Percentiles rank a stretch among this genome's conserved stretches.
Evolutionary conservation across 1,140 invertebrate species (phyloP).

Genomic region (Bombus confusus): DNA sequence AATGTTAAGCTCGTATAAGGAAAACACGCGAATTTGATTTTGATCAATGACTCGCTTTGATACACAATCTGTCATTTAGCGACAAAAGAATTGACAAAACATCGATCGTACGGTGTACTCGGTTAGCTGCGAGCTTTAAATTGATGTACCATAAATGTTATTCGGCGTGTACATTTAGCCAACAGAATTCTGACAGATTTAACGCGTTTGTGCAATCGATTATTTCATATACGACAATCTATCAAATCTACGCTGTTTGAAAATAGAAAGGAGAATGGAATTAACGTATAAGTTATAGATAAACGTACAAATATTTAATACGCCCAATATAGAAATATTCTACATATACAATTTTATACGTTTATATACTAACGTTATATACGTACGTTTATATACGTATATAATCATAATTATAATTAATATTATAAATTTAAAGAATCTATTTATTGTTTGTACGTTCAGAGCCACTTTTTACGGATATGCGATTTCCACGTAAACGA

Average conservation of each 20-base stretch:
- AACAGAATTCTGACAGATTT: neutral
- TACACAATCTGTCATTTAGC: neutral
- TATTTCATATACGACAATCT: neutral
- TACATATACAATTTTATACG: too few relatives aligned
- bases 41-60: neutral
- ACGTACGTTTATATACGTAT: too few relatives aligned
- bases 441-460: neutral
- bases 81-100: neutral
- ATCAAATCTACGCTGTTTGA: neutral
- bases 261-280: neutral
- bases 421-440: neutral
- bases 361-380: too few relatives aligned
- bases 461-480: neutral
- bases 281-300: neutral
- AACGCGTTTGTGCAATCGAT: neutral
- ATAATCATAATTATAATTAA: neutral
- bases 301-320: neutral
- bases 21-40: neutral
- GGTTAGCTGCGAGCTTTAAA: neutral
- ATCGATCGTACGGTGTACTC: neutral
- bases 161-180: neutral
- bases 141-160: neutral
- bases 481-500: neutral
- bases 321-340: too few relatives aligned
- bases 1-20: neutral